phyloP scores from a whole-genome alignment of 2,888 invertebrate species.

The Frankliniella intonsa region DNA sequence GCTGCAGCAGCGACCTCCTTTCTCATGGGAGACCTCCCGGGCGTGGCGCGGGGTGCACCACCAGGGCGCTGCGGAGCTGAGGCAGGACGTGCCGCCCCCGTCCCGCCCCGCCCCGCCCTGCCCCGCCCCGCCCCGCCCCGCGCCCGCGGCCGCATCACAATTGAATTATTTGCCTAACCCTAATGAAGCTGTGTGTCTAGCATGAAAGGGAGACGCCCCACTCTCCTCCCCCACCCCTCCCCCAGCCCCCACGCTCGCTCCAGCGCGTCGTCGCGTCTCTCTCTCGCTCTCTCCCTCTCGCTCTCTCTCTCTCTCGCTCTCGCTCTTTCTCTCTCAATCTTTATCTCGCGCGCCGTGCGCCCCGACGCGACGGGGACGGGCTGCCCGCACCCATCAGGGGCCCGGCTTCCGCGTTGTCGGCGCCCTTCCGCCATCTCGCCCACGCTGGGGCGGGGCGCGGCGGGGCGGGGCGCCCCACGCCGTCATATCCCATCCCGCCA shows the following conservation, averaged over 20 bases:
- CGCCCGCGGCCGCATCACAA: neutral
- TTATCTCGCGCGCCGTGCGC: no score
- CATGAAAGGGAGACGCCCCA: slow-evolving; percentile 9
- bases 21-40: no score
- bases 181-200: slow-evolving; percentile 26
- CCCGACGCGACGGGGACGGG: no score
- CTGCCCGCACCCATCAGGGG: no score
- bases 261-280: neutral
- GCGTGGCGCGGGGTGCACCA: no score
- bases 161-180: slow-evolving; percentile 17
- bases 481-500: neutral
- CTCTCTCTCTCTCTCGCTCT: no score
- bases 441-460: neutral
- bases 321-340: no score
- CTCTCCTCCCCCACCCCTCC: neutral
- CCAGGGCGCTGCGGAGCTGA: neutral
- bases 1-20: no score
- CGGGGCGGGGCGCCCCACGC: neutral
- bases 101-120: no score
- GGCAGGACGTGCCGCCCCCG: neutral
- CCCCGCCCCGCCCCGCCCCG: neutral
- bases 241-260: neutral
- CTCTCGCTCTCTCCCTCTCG: neutral
- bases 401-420: no score
- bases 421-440: no score